Evolutionary conservation across 2,113 vertebrate genomes (phyloP).

Genomic region (Geococcyx californianus): DNA sequence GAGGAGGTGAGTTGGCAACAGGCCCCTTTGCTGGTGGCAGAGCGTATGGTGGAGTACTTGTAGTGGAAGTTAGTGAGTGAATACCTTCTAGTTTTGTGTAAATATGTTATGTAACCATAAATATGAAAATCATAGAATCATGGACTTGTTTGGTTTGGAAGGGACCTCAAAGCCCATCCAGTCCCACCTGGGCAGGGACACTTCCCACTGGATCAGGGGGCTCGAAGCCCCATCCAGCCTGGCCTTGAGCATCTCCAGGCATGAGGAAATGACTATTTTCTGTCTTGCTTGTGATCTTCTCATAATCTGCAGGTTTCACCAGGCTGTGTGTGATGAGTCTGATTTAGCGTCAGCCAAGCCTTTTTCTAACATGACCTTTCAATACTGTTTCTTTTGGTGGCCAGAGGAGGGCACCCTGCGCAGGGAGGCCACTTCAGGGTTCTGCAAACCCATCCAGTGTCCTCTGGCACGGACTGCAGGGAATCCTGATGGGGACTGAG

Average conservation of each 20-base stretch:
- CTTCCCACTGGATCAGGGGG: no score
- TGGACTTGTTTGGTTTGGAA: no score
- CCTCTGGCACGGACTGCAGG: not conserved
- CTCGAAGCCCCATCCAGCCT: no score
- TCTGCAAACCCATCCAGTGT: not conserved
- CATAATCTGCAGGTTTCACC: no score
- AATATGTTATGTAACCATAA: not conserved
- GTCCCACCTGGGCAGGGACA: no score
- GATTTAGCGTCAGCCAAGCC: not conserved
- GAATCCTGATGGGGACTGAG: not conserved
- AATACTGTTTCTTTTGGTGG: not conserved
- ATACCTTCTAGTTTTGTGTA: not conserved
- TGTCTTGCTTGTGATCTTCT: not conserved
- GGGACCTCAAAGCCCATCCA: no score
- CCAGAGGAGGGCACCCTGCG: not conserved
- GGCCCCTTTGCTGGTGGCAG: not conserved
- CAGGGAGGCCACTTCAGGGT: not conserved
- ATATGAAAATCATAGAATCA: not conserved
- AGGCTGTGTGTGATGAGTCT: not conserved
- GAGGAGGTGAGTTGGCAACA: slow-evolving; percentile 78
- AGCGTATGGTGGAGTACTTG: fast-evolving
- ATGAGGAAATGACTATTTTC: not conserved
- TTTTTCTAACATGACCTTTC: no score
- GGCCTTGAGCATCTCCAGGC: no score
- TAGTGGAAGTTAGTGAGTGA: not conserved